Evolutionary conservation across 2,113 vertebrate species (phyloP).

Genomic region (Ailuropoda melanoleuca): DNA sequence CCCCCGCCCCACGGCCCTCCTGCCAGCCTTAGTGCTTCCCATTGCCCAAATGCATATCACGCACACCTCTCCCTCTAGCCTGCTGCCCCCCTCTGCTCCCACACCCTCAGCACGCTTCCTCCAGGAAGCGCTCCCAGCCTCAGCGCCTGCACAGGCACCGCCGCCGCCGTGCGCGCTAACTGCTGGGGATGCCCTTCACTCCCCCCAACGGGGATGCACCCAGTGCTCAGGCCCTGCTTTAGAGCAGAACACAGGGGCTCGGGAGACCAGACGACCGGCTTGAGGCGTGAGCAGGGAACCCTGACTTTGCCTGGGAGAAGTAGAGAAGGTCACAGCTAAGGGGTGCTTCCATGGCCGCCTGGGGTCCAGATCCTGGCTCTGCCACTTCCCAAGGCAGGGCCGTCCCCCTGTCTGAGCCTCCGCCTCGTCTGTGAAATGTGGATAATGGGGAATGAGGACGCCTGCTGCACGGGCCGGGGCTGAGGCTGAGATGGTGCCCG

Average conservation of each 20-base stretch:
- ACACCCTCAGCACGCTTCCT: not conserved
- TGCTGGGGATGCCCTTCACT: not conserved
- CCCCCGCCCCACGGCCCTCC: not conserved
- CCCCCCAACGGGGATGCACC: rapidly evolving
- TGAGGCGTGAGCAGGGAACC: not conserved
- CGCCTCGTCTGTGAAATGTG: not conserved
- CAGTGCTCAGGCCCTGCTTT: too few relatives aligned
- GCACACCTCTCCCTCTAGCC: not conserved
- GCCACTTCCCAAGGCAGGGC: not conserved
- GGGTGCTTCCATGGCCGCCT: rapidly evolving
- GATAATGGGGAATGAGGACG: rapidly evolving
- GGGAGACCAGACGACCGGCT: rapidly evolving
- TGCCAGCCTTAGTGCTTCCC: not conserved
- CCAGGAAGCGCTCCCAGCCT: not conserved
- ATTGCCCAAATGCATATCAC: not conserved
- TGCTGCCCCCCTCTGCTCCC: not conserved
- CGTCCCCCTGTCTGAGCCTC: not conserved
- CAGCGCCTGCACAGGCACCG: not conserved
- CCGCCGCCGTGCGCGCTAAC: not conserved
- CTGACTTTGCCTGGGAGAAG: not conserved
- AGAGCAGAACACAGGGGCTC: rapidly evolving
- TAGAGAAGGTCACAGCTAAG: not conserved
- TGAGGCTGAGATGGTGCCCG: rapidly evolving
- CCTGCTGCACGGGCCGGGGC: not conserved
- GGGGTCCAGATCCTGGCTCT: not conserved